Base-by-base conservation (phyloP, 2,113 vertebrate genomes). In the Vanacampus margaritifer region DNA sequence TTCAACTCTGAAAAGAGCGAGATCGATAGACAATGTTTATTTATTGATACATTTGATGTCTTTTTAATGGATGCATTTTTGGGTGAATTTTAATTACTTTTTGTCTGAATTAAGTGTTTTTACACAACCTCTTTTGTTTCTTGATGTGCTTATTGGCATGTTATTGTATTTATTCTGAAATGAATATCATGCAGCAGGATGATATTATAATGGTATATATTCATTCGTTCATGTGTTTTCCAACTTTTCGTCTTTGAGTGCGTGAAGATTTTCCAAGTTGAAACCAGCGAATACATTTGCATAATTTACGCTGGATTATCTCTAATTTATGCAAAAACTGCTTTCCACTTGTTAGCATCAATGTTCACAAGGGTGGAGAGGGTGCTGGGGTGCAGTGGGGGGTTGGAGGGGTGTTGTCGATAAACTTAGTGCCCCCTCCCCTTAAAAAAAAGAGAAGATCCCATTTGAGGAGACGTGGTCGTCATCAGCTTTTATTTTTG, bases 291-390 rank as follows among this genome's bases (percentile, higher is more conserved):
- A 91, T 91, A 90, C 64, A 91, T 91, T 88, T 84, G 84, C 89
- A 91, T 91, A 90, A 89, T 89, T 91, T 90, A 84, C 80, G 79
- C 74, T 72, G 86, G 89, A 91, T 91, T 91, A 91, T 89, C 88
- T 86, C 75, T 89, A 90, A 92, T 91, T 89, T 91, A 92, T 91
- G 88, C 91, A 90, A 81, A 80, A 81, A 82, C 86, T 76, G 78
- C 81, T 84, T 84, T 88, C 82, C 84, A 87, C 83, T 91, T 92
- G 87, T 90, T 83, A 86, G 79, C 79, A 58, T 88, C 77, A 73
- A 85, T 85, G 85, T 85, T 91, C 86, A 71, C 77, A 80, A 79
- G 68, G 62, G 59, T 24, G 59, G 54, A 12, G 54, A 11, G 26
- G 54, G 59, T 6, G 59, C 9, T 56, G 58, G 32, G 36, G 43